These are phyloP conservation scores for Vultur gryphus DNA, from an alignment of 2,797 vertebrate genomes.

Conservation along the genomic window DNA sequence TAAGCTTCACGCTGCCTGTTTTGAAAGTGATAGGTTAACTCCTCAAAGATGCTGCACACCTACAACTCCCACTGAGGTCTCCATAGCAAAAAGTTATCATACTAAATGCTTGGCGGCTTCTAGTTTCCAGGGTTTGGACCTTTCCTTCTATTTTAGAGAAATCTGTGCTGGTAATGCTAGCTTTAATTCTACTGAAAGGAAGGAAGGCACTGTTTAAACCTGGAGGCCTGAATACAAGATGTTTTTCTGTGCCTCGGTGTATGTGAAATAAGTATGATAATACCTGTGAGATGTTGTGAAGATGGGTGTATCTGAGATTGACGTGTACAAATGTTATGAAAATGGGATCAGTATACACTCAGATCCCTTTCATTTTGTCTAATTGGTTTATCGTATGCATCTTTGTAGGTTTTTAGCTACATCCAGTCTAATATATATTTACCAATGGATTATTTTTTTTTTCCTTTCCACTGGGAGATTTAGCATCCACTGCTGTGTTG, in stretches of 20 bases:
- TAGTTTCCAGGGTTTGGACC: neutral
- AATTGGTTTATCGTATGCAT: neutral
- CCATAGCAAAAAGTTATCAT: neutral
- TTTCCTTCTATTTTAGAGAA: neutral
- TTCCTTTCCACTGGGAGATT: neutral
- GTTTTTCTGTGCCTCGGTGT: fast-evolving
- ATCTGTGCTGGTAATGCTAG: neutral
- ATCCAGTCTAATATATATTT: neutral
- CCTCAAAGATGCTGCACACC: neutral
- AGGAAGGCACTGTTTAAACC: neutral
- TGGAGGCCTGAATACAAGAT: neutral
- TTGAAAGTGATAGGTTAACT: neutral
- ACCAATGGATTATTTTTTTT: neutral
- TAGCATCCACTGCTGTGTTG: neutral
- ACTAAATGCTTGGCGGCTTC: neutral
- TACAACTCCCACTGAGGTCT: neutral
- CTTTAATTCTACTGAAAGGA: neutral
- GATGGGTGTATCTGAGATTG: neutral
- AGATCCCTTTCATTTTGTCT: neutral
- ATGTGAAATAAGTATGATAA: neutral
- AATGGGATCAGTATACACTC: neutral
- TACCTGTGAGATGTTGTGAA: neutral
- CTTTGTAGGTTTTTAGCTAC: neutral
- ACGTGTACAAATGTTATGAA: neutral
- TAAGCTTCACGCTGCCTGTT: neutral